Base-by-base conservation (phyloP, 2,888 invertebrate species). In the Agrochola circellaris region DNA sequence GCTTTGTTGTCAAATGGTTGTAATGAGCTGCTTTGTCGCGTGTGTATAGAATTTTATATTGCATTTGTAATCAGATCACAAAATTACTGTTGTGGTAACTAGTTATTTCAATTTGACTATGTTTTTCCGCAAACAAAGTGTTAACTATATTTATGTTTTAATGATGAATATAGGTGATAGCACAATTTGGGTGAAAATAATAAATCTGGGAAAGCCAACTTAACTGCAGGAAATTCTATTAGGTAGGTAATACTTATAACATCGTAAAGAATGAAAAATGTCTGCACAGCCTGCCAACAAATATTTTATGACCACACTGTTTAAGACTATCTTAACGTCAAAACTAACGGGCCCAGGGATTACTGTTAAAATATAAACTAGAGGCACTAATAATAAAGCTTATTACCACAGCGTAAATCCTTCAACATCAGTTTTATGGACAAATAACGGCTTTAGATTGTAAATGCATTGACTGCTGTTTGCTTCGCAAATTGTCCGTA, bases 401-500 rank as follows among this genome's bases (percentile, higher is more conserved):
- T 73, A 64, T 64, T 48, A 61, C 34, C 1, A 3, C 62, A 23
- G 20, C 30, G 51, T 38, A 75, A 69, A 73, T 60, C 34, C 64
- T 69, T 56, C 11, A 71, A 42, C 23, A 67, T 48, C 51, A 34
- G 58, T 15, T 68, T 73, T 65, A 58, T 62, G 5, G 56, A 34
- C 48, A 68, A 84, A 76, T 77, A 84, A 81, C 79, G 74, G 74
- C 11, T 64, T 30, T 58, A 23, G 38, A 82, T 72, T 72, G 38
- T 67, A 73, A 74, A 82, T 84, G 20, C 66, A 76, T 68, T 58
- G 61, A 62, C 68, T 62, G 73, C 66, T 67, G 61, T 77, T 77
- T 71, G 62, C 30, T 60, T 80, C 26, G 64, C 66, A 45, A 69
- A 45, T 74, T 70, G 75, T 69, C 42, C 71, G 61, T 79, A 74